Conservation (phyloP, 2,888 invertebrate genomes). For the Nemotelus pantherinus region DNA sequence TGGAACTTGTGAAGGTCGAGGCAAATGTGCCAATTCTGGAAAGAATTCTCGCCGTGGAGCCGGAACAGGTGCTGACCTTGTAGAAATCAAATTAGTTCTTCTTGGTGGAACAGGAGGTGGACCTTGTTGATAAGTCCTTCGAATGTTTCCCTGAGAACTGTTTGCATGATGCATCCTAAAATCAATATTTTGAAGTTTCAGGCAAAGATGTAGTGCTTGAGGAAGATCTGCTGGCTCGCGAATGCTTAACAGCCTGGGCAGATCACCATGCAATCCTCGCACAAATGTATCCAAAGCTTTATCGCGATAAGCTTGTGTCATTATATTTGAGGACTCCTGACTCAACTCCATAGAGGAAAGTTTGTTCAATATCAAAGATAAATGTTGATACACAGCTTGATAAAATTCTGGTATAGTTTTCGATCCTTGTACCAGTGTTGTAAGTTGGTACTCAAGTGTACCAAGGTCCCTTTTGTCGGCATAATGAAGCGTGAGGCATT, state of each 20-base stretch:
- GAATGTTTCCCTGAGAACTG: background rate
- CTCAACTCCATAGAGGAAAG: conserved; percentile 48
- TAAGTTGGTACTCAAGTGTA: too few relatives aligned
- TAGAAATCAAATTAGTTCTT: background rate
- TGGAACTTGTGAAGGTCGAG: background rate
- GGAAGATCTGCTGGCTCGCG: conserved; percentile 43
- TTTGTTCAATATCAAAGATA: conserved; percentile 50
- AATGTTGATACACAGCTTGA: conserved; percentile 38
- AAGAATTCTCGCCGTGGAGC: background rate
- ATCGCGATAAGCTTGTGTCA: too few relatives aligned
- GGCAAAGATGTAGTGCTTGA: too few relatives aligned
- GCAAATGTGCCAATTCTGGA: background rate
- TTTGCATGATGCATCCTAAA: conserved; percentile 10
- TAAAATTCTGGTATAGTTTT: too few relatives aligned
- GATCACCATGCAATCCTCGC: conserved; percentile 50
- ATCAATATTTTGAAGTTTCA: conserved; percentile 45
- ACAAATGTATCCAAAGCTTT: conserved; percentile 48
- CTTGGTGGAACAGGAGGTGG: conserved; percentile 2
- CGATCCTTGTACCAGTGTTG: too few relatives aligned
- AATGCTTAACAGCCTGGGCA: conserved; percentile 51
- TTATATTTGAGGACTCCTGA: conserved; percentile 38
- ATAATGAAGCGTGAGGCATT: background rate
- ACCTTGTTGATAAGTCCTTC: background rate
- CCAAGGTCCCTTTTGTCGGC: too few relatives aligned
- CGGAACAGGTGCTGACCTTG: background rate